Base-by-base conservation (phyloP, 2,888 invertebrate genomes). In the Melipona beecheii region DNA sequence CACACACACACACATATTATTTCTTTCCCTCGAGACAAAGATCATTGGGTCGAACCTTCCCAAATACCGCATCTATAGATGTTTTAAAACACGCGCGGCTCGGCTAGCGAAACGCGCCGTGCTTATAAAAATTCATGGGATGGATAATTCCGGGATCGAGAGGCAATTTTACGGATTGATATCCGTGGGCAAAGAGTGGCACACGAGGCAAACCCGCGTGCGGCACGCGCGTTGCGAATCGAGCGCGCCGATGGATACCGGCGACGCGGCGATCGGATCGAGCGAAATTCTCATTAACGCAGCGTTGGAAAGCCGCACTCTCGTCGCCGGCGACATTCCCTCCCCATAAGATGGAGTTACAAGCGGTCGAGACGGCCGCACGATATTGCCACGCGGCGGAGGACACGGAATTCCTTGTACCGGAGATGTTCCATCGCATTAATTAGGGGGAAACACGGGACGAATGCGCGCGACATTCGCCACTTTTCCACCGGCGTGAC, bases 91-190 rank as follows among this genome's bases (percentile, higher is more conserved):
- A 15, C 56, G 56, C n/a, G n/a, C n/a, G n/a, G 15, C n/a, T 36
- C 1, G 43, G 13, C 21, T 24, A 4, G 15, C 31, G 27, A 49
- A 36, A 36, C 52, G 36, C 15, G 74, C 21, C 11, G n/a, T 36
- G 50, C 86, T 87, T 87, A 85, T 88, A 85, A 90, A 89, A 85
- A 88, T 90, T 84, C 88, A 89, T 87, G 75, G 81, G 79, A 80
- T 73, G 78, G 81, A 86, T 89, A 89, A 90, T 90, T 85, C 85
- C 78, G 83, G 71, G 71, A 81, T 71, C 76, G 75, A 79, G 72
- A 72, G 69, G 84, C 86, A 83, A 87, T 90, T 86, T 87, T 77
- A 72, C 64, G 73, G n/a, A 54, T 27, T 62, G 31, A n/a, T 36
- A 56, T 68, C 27, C 83, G 27, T 5, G 4, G 56, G 52, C 21